A percentile compares a stretch with the other conserved stretches of the same genome.
Evolutionary conservation across 92 coral and sea anemone genomes (phyloP).

Genomic region (Epizoanthus stellaris): DNA sequence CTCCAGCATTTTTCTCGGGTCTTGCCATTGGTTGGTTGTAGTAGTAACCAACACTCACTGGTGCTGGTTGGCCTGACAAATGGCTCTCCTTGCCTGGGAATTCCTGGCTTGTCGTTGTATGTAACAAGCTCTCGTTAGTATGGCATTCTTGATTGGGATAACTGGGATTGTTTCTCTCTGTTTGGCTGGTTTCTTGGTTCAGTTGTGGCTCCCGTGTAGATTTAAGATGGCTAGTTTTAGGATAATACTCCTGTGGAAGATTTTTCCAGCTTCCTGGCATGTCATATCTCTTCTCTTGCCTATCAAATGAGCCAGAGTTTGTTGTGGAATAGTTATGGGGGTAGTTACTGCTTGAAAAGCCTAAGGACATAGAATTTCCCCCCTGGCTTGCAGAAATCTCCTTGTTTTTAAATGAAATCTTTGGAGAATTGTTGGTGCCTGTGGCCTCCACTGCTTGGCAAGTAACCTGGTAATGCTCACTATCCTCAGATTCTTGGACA

Average conservation of each 20-base stretch:
- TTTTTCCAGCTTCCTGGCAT: background rate
- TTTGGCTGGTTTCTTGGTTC: background rate
- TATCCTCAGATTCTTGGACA: slow-evolving; percentile 60
- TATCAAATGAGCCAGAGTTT: background rate
- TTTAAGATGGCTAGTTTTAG: background rate
- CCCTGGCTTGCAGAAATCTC: slow-evolving; percentile 3
- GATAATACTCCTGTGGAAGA: too few relatives aligned
- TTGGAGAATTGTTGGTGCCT: background rate
- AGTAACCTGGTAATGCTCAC: slow-evolving; percentile 37
- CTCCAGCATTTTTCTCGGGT: background rate
- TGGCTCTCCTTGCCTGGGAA: background rate
- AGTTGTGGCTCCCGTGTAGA: background rate
- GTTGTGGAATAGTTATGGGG: background rate
- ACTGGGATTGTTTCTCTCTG: background rate
- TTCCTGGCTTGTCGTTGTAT: background rate
- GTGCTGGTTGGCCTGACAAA: background rate
- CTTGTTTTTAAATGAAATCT: slow-evolving; percentile 4
- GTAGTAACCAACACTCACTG: background rate
- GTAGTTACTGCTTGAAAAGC: background rate
- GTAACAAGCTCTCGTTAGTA: background rate
- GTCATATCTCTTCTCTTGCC: slow-evolving; percentile 7
- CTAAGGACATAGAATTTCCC: background rate
- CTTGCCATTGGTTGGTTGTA: background rate
- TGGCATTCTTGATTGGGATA: background rate
- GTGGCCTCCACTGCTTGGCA: slow-evolving; percentile 55